Base-by-base conservation (phyloP, 2,113 vertebrate species). In the Petromus typicus region DNA sequence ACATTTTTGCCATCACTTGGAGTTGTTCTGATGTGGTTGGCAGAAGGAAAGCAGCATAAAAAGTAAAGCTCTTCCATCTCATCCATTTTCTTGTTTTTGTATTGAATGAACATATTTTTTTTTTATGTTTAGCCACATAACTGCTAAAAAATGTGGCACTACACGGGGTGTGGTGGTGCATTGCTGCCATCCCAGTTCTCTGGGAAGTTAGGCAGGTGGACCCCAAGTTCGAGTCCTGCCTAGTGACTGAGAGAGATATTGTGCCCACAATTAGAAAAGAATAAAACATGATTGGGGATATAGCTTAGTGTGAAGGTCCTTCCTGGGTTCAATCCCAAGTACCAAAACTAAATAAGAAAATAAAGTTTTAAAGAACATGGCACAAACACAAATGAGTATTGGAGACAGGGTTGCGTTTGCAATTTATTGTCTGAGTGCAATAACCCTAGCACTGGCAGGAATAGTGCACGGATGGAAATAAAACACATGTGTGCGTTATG, bases 401-500 rank as follows among this genome's bases (percentile, higher is more conserved):
- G 94, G 61, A 12, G 64, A 43, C 8, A 27, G 6, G 10, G 0
- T 27, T 93, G 59, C 78, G 88, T 95, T 91, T 80, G 3, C 20
- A 78, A 57, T 67, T 95, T 93, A 76, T 82, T 88, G n/a, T 76
- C 45, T 66, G 63, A 86, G 64, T 85, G 54, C 37, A 81, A 48
- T 48, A 63, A 85, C 75, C 30, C 56, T 66, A 48, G 63, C 23
- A 85, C 43, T 91, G 93, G 93, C 48, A 64, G 32, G 88, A 83
- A 59, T 51, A 23, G 75, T 43, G 34, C 79, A 95, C 78, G 48
- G 34, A 86, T 86, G 88, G 57, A 84, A 92, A 89, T 86, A 88
- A 94, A 96, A 81, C 40, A 90, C 30, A 7, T 78, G 63, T 69
- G 81, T 93, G 23, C 86, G 51, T 59, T 81, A 94, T 97, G 97